Percentiles rank a stretch among this genome's conserved stretches.
These are phyloP conservation scores for Chloropsis cyanopogon DNA, from an alignment of 2,113 vertebrate genomes.

Conservation along the genomic window DNA sequence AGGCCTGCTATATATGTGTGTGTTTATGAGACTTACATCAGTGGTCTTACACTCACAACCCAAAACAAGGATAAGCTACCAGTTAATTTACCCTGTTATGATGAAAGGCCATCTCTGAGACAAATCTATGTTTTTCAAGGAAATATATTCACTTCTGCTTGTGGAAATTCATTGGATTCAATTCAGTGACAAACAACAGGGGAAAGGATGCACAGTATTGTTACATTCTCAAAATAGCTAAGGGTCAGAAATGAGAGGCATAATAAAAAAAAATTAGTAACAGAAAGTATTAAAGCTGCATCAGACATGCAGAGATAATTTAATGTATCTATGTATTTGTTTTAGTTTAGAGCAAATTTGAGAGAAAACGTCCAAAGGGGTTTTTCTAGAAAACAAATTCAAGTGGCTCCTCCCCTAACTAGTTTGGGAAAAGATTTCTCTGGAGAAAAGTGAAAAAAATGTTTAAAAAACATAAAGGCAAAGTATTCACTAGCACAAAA, in stretches of 20 bases:
- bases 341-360: background rate
- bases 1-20: background rate
- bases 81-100: background rate
- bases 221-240: background rate
- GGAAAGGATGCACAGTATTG: background rate
- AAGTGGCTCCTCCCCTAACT: background rate
- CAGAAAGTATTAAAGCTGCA: background rate
- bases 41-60: background rate
- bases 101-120: background rate
- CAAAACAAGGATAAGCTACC: background rate
- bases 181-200: background rate
- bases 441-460: background rate
- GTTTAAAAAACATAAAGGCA: background rate
- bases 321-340: background rate
- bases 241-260: background rate
- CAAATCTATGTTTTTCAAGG: background rate
- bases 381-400: background rate
- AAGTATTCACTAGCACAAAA: background rate
- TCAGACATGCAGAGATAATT: background rate
- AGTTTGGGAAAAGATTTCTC: background rate
- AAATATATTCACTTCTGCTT: background rate
- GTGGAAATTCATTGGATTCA: background rate
- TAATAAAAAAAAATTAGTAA: background rate
- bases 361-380: background rate
- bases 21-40: background rate